Percentiles rank a stretch among this genome's conserved stretches.
phyloP scores from a whole-genome alignment of 53 echinoderm and acorn worm genomes.

The Crossaster papposus region DNA sequence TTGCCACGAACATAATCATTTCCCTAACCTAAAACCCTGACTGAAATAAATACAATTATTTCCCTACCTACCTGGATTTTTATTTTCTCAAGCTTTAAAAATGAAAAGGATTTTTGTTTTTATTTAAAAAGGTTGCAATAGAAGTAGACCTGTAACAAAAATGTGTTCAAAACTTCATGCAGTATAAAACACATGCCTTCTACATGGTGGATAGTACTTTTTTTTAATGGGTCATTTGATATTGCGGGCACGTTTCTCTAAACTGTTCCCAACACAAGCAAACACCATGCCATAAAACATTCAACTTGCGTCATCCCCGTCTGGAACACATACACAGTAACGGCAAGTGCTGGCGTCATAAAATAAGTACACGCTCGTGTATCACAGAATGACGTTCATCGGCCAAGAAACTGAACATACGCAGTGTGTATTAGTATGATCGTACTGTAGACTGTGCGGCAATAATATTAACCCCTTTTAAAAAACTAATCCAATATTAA shows the following conservation, averaged over 20 bases:
- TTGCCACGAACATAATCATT: too few species aligned
- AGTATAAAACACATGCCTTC: too few species aligned
- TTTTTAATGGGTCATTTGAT: neutral
- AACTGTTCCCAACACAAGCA: neutral
- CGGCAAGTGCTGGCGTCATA: neutral
- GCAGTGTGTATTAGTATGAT: neutral
- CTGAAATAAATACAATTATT: too few species aligned
- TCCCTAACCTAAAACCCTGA: too few species aligned
- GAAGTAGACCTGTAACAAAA: too few species aligned
- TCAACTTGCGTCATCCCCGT: neutral
- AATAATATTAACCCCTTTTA: neutral
- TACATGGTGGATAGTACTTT: neutral
- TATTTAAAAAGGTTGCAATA: too few species aligned
- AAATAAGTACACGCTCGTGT: neutral
- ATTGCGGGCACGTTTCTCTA: neutral
- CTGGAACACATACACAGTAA: too few species aligned
- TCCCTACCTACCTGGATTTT: too few species aligned
- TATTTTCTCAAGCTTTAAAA: too few species aligned
- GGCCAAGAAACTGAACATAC: neutral
- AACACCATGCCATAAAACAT: neutral
- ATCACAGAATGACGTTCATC: neutral
- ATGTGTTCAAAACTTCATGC: too few species aligned
- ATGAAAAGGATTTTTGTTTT: too few species aligned
- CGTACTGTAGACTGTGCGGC: neutral
- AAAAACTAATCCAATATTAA: conserved; percentile 5